Evolutionary conservation across 2,888 invertebrate genomes (phyloP).

Genomic region (Punctoribates punctum): DNA sequence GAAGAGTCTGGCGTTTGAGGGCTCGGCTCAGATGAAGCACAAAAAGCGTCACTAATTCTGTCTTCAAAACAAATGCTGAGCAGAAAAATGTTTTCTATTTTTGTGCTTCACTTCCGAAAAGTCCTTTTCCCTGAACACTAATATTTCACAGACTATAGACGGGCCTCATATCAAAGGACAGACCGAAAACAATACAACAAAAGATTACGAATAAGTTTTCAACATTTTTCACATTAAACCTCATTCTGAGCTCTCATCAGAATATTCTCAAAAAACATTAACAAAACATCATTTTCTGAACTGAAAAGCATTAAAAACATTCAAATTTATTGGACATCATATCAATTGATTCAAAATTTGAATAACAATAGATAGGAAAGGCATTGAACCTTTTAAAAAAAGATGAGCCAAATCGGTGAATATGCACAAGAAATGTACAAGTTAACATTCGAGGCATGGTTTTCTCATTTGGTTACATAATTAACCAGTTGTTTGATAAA

Average conservation of each 20-base stretch:
- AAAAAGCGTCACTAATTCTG: conserved; percentile 8
- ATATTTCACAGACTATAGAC: neutral
- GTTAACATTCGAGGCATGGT: no score
- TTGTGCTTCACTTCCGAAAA: conserved; percentile 15
- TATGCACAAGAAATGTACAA: neutral
- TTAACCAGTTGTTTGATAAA: no score
- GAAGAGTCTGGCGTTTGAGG: conserved; percentile 8
- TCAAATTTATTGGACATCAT: no score
- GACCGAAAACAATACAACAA: neutral
- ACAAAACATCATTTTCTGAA: no score
- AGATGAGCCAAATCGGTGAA: neutral
- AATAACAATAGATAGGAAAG: neutral
- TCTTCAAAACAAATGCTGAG: neutral
- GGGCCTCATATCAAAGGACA: neutral
- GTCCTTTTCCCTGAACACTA: neutral
- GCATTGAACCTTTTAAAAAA: neutral
- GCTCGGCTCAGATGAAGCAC: neutral
- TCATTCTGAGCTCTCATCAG: no score
- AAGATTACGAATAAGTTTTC: no score
- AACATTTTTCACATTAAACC: no score
- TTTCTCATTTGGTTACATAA: no score
- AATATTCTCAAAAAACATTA: no score
- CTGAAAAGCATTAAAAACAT: no score
- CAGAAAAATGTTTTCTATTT: conserved; percentile 9
- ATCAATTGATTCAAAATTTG: neutral